These are phyloP conservation scores for Chironomus riparius DNA, from an alignment of 2,888 invertebrate genomes.

Conservation along the genomic window DNA sequence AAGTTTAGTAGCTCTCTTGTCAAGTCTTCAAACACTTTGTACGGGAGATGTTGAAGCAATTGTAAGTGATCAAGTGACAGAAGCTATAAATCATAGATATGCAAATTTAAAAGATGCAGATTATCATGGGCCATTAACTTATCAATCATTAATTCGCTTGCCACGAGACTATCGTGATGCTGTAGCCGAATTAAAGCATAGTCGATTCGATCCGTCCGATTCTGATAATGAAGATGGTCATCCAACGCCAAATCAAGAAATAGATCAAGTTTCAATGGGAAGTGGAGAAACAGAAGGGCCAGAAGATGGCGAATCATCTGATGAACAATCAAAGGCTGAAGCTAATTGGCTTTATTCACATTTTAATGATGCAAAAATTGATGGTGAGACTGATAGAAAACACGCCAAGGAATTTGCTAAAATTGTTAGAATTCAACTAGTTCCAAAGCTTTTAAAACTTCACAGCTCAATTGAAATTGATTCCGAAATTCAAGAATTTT, in stretches of 20 bases:
- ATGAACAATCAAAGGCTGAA: constrained; percentile 41
- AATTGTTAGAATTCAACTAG: constrained; percentile 59
- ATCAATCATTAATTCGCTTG: constrained; percentile 71
- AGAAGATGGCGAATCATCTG: constrained; percentile 47
- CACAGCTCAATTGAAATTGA: constrained; percentile 81
- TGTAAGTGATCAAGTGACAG: constrained; percentile 43
- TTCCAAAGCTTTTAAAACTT: constrained; percentile 66
- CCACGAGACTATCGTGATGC: constrained; percentile 74
- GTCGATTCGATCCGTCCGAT: constrained; percentile 50
- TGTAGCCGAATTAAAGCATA: constrained; percentile 56
- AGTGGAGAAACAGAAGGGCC: constrained; percentile 63
- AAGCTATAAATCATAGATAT: constrained; percentile 57
- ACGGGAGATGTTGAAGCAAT: constrained; percentile 60
- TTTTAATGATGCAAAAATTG: constrained; percentile 41
- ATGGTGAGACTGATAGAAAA: constrained; percentile 76
- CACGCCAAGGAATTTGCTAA: constrained; percentile 78
- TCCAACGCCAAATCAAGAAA: constrained; percentile 43
- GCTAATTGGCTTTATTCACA: constrained; percentile 42
- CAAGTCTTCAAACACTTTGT: constrained; percentile 73
- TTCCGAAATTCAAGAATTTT: constrained; percentile 83
- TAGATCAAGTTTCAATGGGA: constrained; percentile 64
- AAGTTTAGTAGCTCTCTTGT: constrained; percentile 72
- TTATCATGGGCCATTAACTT: constrained; percentile 75
- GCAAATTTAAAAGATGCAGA: constrained; percentile 62
- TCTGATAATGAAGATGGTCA: constrained; percentile 46